phyloP scores from a whole-genome alignment of 2,797 vertebrate species.

The Gymnothorax reevesii region DNA sequence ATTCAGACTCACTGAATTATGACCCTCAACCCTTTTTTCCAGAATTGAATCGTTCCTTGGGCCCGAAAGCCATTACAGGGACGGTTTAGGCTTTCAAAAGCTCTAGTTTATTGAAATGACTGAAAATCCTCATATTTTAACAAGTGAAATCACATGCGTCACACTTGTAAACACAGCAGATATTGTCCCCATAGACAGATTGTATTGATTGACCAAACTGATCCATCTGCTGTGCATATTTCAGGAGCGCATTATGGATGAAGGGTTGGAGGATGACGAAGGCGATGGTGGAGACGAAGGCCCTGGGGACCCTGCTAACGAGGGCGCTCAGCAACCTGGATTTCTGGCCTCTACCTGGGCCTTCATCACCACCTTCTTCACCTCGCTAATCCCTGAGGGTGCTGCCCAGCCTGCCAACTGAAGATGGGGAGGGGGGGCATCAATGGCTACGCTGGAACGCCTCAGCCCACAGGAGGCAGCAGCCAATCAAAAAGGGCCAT shows the following conservation, averaged over 20 bases:
- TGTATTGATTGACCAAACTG: background rate
- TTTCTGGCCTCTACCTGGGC: constrained; percentile 92
- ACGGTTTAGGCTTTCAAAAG: background rate
- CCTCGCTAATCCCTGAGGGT: constrained; percentile 92
- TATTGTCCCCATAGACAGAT: background rate
- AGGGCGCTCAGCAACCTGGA: constrained; percentile 72
- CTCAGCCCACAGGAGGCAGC: background rate
- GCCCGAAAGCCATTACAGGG: no score
- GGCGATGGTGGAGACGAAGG: constrained; percentile 77
- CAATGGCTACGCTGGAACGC: background rate
- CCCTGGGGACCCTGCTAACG: constrained; percentile 67
- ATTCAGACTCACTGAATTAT: background rate
- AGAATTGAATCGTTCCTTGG: background rate
- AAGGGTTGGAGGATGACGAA: constrained; percentile 82
- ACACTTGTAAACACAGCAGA: background rate
- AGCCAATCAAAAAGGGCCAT: background rate
- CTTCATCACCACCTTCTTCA: constrained; percentile 93
- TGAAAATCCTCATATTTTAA: background rate
- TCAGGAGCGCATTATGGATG: constrained; percentile 86
- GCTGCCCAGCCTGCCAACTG: constrained; percentile 89
- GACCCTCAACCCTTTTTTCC: background rate
- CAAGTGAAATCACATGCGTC: background rate
- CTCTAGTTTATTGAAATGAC: background rate
- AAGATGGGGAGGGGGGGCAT: constrained; percentile 37
- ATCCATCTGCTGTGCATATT: background rate